Evolutionary conservation across 2,113 vertebrate genomes (phyloP).

Genomic region (Chroicocephalus ridibundus): DNA sequence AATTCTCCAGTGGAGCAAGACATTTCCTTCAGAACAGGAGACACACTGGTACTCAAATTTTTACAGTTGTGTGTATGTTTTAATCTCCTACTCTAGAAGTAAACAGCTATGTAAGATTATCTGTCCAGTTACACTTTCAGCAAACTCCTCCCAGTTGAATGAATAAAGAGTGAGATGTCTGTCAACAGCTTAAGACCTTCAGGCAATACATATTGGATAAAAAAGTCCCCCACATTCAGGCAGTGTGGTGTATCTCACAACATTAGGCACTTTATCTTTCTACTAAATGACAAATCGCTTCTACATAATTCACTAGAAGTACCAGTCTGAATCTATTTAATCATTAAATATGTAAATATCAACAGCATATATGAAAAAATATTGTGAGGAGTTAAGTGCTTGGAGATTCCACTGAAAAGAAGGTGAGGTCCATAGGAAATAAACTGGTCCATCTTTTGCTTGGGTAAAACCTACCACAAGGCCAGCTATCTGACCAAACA

Average conservation of each 20-base stretch:
- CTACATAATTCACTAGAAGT: background rate
- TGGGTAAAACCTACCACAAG: background rate
- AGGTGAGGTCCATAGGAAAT: background rate
- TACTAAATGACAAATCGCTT: background rate
- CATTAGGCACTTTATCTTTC: background rate
- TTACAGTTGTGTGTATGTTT: background rate
- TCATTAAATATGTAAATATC: fast-evolving
- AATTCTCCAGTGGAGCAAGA: background rate
- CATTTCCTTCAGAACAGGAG: background rate
- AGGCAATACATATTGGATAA: background rate
- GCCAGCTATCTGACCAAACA: background rate
- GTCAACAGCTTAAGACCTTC: background rate
- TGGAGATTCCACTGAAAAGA: background rate
- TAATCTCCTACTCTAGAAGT: background rate
- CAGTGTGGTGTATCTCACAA: background rate
- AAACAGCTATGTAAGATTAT: background rate
- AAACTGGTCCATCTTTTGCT: background rate
- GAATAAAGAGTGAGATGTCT: background rate
- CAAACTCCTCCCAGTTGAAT: background rate
- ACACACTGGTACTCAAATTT: background rate
- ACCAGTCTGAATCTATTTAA: background rate
- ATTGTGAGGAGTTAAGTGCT: background rate
- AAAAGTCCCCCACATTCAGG: background rate
- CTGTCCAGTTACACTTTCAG: background rate
- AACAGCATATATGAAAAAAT: background rate